Percentiles rank a stretch among this genome's conserved stretches.
These are phyloP conservation scores for Xestia xanthographa DNA, from an alignment of 2,888 invertebrate species.

Conservation along the genomic window DNA sequence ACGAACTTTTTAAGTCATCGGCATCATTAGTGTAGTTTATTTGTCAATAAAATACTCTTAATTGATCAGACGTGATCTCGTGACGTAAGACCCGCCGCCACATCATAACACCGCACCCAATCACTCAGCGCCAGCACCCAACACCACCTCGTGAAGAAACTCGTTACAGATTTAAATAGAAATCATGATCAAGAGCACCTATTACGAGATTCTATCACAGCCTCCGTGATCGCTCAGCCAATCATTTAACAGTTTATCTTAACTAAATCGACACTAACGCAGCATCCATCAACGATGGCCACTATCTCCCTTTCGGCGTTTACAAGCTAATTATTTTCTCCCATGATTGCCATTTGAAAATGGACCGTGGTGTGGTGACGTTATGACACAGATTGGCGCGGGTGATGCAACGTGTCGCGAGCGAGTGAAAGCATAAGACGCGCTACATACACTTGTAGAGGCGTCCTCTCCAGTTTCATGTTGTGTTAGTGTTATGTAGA, in stretches of 20 bases:
- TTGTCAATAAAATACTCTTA: neutral
- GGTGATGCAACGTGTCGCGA: constrained; percentile 43
- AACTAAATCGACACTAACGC: constrained; percentile 35
- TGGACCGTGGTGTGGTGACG: constrained; percentile 19
- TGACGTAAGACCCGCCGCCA: neutral
- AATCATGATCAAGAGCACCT: constrained; percentile 32
- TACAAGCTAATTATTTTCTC: constrained; percentile 66
- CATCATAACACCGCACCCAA: neutral
- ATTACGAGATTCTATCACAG: constrained; percentile 54
- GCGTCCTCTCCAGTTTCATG: constrained; percentile 32
- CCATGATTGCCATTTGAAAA: constrained; percentile 40
- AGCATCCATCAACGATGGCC: constrained; percentile 56
- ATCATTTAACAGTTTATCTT: constrained; percentile 54
- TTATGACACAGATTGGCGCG: constrained; percentile 51
- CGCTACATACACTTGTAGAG: constrained; percentile 51
- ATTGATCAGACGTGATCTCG: neutral
- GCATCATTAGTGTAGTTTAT: neutral
- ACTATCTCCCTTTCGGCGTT: constrained; percentile 62
- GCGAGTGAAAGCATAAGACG: constrained; percentile 57
- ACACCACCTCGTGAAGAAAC: constrained; percentile 32
- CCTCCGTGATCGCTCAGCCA: constrained; percentile 22
- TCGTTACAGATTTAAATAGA: constrained; percentile 47
- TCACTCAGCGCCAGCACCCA: neutral
- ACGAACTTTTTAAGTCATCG: neutral
- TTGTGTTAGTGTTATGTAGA: constrained; percentile 7